Evolutionary conservation across 2,888 invertebrate species (phyloP), one percentile per base, ranked within the genome.

Genomic region (Xanthia togata): DNA sequence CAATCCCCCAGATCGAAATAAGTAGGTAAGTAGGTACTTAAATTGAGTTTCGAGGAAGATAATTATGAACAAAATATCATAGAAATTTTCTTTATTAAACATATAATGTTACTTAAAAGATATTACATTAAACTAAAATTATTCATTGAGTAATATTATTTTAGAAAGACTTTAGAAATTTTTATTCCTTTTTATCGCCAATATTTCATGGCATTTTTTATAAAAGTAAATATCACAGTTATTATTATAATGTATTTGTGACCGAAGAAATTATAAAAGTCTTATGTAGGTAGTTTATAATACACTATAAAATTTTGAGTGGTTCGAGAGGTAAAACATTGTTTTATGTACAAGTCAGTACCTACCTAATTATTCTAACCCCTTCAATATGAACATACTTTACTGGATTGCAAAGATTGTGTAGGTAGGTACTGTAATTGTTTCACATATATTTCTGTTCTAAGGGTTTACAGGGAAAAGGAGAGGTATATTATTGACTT

Each of bases 181-280:
- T 93, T 93, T 92, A 93, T 90, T 93, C 91, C 91, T 92, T 93
- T 95, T 96, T 95, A 94, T 93, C 91, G 94, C 96, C 96, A 94
- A 91, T 92, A 82, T 89, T 87, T 88, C 81, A 90, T 93, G 96
- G 96, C 95, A 93, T 93, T 93, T 93, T 93, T 91, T 94, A 92
- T 96, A 95, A 96, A 96, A 96, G 95, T 95, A 96, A 96, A 96
- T 96, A 96, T 96, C 96, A 96, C 96, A 96, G 96, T 96, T 96
- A 93, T 95, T 93, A 94, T 95, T 95, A 95, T 94, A 95, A 83
- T 83, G 81, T 84, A 94, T 93, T 95, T 96, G 95, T 96, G 96
- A 96, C 94, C 93, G 93, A 95, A 93, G 90, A 91, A 92, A 92
- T 93, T 92, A 92, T 92, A 92, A 92, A 92, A 89, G 81, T 72